Evolutionary conservation across 2,888 invertebrate species (phyloP).

Genomic region (Camptogramma bilineatum): DNA sequence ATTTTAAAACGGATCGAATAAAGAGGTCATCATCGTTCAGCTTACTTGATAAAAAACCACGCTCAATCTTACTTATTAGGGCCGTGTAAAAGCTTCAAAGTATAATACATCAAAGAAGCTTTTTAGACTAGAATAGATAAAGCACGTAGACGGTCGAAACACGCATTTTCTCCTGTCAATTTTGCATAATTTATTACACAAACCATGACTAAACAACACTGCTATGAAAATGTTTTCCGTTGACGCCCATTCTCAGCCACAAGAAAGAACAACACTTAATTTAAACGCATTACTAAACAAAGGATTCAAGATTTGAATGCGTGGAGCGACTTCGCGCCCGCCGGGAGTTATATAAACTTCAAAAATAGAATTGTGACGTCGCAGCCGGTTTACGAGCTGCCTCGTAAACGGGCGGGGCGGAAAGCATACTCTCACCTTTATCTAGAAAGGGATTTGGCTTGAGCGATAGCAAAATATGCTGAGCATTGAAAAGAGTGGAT

Average conservation of each 20-base stretch:
- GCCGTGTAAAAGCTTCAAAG: conserved; percentile 27
- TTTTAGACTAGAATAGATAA: conserved; percentile 52
- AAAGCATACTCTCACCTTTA: conserved; percentile 70
- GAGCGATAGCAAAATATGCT: conserved; percentile 49
- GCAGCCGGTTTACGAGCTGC: conserved; percentile 68
- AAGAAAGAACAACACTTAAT: conserved; percentile 47
- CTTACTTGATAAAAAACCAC: conserved; percentile 23
- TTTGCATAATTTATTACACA: conserved; percentile 63
- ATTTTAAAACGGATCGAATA: conserved; percentile 2
- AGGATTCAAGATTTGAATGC: conserved; percentile 64
- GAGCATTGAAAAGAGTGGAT: conserved; percentile 33
- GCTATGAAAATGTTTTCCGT: conserved; percentile 51
- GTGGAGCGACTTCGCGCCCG: conserved; percentile 53
- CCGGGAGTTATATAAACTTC: conserved; percentile 71
- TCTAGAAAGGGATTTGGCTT: conserved; percentile 62
- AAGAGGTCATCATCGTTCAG: conserved; percentile 5
- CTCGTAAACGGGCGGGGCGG: conserved; percentile 67
- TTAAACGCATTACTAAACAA: conserved; percentile 55
- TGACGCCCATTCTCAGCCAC: conserved; percentile 43
- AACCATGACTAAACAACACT: conserved; percentile 61
- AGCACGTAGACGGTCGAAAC: conserved; percentile 54
- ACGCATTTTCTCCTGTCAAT: conserved; percentile 58
- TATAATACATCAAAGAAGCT: conserved; percentile 45
- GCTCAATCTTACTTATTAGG: conserved; percentile 21
- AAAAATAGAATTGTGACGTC: conserved; percentile 73